These are phyloP conservation scores for Arctocebus calabarensis DNA, from an alignment of 2,797 vertebrate species.

Conservation along the genomic window DNA sequence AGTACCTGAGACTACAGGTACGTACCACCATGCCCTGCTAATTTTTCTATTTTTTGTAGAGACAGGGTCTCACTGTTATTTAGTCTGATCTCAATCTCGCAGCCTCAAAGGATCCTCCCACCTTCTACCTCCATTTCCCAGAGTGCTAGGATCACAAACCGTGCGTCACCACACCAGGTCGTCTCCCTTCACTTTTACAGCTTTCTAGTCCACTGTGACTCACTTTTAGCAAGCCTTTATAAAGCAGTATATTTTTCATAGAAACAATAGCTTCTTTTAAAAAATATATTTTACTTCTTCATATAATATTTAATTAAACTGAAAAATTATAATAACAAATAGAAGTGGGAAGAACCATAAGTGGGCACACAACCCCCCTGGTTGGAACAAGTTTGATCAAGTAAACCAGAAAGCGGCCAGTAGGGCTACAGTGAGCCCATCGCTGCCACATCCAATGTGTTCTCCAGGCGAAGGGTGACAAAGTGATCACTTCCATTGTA, in stretches of 20 bases:
- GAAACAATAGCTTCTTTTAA: neutral
- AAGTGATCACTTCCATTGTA: neutral
- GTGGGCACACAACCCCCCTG: neutral
- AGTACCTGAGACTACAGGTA: no score
- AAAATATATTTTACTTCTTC: neutral
- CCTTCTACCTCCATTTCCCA: no score
- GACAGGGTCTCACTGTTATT: no score
- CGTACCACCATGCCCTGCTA: no score
- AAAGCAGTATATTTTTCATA: neutral
- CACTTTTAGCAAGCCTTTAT: neutral
- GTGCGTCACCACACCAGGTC: no score
- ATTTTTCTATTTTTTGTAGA: no score
- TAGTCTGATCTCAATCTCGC: no score
- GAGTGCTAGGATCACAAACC: no score
- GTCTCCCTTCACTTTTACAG: neutral
- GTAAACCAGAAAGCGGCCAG: neutral
- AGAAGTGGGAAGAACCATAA: neutral
- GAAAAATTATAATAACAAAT: neutral
- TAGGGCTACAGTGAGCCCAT: neutral
- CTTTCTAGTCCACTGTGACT: neutral
- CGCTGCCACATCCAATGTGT: rapidly evolving
- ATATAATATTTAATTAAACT: neutral
- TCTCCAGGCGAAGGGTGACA: neutral
- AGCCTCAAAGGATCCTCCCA: no score
- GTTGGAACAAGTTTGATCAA: neutral